phyloP scores from a whole-genome alignment of 2,888 invertebrate genomes.

The Troglohyphantes excavatus region DNA sequence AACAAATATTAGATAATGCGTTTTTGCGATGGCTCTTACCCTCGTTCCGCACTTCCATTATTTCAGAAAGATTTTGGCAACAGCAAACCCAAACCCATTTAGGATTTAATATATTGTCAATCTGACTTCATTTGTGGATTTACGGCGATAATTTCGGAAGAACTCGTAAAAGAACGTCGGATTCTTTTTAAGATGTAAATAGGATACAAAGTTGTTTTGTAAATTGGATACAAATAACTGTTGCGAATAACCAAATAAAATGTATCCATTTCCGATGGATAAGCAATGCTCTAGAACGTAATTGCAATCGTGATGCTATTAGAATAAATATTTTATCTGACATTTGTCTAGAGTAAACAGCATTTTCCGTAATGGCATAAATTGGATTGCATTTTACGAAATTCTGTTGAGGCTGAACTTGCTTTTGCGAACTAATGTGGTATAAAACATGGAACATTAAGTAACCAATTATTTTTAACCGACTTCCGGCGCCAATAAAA shows the following conservation, averaged over 20 bases:
- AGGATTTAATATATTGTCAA: not conserved
- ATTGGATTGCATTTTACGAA: no score
- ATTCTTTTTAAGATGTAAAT: not conserved
- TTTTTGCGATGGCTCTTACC: conserved; percentile 7
- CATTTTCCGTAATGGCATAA: no score
- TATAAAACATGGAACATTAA: no score
- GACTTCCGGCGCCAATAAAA: no score
- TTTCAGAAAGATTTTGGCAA: not conserved
- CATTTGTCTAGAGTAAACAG: no score
- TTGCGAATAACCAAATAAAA: not conserved
- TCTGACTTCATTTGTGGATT: not conserved
- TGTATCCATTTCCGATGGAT: not conserved
- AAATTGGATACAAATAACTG: not conserved
- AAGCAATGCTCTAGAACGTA: not conserved
- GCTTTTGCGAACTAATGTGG: no score
- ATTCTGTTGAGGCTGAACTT: no score
- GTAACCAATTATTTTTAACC: no score
- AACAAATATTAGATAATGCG: conserved; percentile 34
- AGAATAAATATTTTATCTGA: not conserved
- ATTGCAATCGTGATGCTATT: not conserved
- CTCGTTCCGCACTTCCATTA: not conserved
- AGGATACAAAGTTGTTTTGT: not conserved
- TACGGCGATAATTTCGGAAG: not conserved
- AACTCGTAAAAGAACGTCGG: not conserved
- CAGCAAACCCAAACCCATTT: not conserved